Percentiles rank a stretch among this genome's conserved stretches.
These are phyloP conservation scores for Elaphurus davidianus DNA, from an alignment of 2,113 vertebrate species.

Conservation along the genomic window DNA sequence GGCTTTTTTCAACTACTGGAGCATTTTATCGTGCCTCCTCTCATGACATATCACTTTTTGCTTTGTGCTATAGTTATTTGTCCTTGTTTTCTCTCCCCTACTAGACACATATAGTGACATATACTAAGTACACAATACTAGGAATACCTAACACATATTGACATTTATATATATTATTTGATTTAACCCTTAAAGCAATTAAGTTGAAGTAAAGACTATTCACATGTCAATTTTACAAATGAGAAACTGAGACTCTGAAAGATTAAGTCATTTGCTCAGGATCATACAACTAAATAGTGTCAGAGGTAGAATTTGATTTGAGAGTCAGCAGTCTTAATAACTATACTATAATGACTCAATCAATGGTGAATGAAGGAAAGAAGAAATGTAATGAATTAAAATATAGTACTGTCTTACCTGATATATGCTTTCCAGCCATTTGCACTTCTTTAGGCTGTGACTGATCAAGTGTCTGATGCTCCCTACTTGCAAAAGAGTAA, in stretches of 20 bases:
- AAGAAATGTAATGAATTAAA: not conserved
- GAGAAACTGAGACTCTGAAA: slow-evolving; percentile 13
- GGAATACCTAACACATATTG: not conserved
- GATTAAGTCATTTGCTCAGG: not conserved
- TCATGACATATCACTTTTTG: not conserved
- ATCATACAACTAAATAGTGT: not conserved
- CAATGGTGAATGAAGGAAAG: not conserved
- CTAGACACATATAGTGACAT: not conserved
- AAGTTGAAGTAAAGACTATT: not conserved
- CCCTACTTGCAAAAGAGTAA: slow-evolving; percentile 15
- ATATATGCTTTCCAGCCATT: not conserved
- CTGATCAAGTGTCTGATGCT: not conserved
- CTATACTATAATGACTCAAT: not conserved
- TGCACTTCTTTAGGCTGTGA: not conserved
- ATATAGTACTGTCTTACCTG: not conserved
- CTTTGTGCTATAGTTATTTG: not conserved
- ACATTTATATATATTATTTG: not conserved
- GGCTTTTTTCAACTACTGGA: slow-evolving; percentile 3
- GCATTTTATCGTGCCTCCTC: not conserved
- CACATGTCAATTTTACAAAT: not conserved
- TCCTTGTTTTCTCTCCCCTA: not conserved
- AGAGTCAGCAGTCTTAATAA: not conserved
- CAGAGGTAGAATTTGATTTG: not conserved
- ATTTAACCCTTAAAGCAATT: not conserved
- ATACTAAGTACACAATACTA: not conserved